Base-by-base conservation (phyloP, 2,113 vertebrate species). In the Podocnemis expansa region DNA sequence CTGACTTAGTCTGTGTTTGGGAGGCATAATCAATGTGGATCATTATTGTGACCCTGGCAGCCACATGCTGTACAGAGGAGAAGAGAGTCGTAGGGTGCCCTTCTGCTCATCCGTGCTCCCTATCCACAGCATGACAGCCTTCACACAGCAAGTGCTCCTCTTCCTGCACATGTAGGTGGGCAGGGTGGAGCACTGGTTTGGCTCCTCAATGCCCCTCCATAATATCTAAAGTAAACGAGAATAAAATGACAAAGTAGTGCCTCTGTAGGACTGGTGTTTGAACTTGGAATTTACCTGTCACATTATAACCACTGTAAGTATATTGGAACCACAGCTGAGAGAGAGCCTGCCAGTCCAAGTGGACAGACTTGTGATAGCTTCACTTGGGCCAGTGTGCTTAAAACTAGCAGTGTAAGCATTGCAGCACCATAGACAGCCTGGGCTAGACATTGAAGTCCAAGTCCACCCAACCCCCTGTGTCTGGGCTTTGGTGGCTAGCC, bases 111-210 rank as follows among this genome's bases (percentile, higher is more conserved):
- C 24, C 24, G 38, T 43, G 38, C 88, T 27, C 22, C 5, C 31
- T 43, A 5, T 51, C 12, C 55, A 38, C 24, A 38, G 34, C 14
- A 17, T 51, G 55, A 1, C 73, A 54, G 52, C 70, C 70, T 73
- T 41, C 70, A 73, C 22, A 73, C 10, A 21, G 38, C 70, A 63
- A 16, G 60, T 19, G 16, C 31, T 73, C 12, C 13, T 25, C 43
- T 52, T 67, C n/a, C 24, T 0, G 0, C 24, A 24, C 54, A 41
- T 67, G 41, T 85, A 84, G 24, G 43, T 31, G 85, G 47, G 70
- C 45, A 41, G 10, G 31, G 47, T 24, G 80, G 63, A 0, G 0
- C 1, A 38, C 78, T 17, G 9, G 2, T 47, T 2, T 0, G 27
- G 25, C 78, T 67, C 12, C n/a, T 38, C 19, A 45, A 16, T n/a